A percentile compares a stretch with the other conserved stretches of the same genome.
Conservation (phyloP, 2,797 vertebrate species). For the Iguana delicatissima region DNA sequence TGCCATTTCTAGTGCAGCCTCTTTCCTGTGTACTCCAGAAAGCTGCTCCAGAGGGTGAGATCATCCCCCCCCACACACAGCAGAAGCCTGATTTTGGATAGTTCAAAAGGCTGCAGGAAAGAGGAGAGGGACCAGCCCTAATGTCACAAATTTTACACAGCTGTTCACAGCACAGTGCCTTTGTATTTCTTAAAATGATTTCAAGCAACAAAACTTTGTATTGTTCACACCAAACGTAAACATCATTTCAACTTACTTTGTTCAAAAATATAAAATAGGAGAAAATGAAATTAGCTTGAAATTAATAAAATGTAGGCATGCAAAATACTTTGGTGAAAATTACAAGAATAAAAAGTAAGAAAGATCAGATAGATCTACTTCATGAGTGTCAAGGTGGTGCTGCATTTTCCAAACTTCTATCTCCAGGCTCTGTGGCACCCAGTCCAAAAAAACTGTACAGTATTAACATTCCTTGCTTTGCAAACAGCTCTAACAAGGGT, state of each 20-base stretch:
- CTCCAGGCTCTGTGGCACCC: neutral
- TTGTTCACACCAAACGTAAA: neutral
- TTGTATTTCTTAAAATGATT: neutral
- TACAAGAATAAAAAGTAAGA: neutral
- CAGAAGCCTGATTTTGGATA: too few species aligned
- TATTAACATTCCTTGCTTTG: constrained; percentile 12
- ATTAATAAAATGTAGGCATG: neutral
- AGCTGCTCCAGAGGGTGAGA: too few species aligned
- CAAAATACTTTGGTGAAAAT: neutral
- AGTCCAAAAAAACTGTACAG: neutral
- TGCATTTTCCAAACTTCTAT: neutral
- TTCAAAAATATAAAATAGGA: neutral
- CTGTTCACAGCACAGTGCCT: neutral
- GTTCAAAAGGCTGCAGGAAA: neutral
- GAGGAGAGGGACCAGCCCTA: neutral
- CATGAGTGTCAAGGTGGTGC: neutral
- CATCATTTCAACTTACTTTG: neutral
- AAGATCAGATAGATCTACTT: neutral
- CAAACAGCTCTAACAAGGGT: neutral
- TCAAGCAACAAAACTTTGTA: neutral
- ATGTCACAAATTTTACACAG: neutral
- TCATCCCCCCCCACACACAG: too few species aligned
- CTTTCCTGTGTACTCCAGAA: too few species aligned
- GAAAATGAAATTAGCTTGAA: neutral
- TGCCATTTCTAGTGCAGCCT: too few species aligned